Base-by-base conservation (phyloP, 2,113 vertebrate species). In the Lepus europaeus region DNA sequence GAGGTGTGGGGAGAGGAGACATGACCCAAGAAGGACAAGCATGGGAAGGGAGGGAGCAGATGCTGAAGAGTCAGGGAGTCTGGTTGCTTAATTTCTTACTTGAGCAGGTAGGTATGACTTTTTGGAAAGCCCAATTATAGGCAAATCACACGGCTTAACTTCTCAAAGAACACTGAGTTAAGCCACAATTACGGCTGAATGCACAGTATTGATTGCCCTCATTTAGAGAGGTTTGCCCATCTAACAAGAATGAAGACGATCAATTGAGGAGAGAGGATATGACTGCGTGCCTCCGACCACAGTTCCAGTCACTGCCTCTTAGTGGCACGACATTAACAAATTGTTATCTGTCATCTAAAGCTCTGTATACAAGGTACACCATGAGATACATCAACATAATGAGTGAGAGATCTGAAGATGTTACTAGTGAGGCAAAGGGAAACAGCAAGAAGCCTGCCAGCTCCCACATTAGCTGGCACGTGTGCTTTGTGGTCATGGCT, bases 281-380 rank as follows among this genome's bases (percentile, higher is more conserved):
- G 81, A 80, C 82, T 79, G 33, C 13, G 27, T 78, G 82, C 61
- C 93, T 93, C 74, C 31, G 85, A 53, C 74, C 85, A 92, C 64
- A 68, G 92, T 88, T 95, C 51, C 76, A 66, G 66, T 93, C 22
- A 56, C 45, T 95, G 85, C 1, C 0, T 96, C 78, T 96, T 31
- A 31, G 81, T 90, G 91, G 96, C 93, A 96, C 89, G 90, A 88
- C 95, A 90, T 85, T 93, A 96, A 91, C 89, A 90, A 93, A 94
- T 89, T 92, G 77, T 33, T 96, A 73, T 91, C 95, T 91, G 53
- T 95, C 95, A 88, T 94, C 92, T 68, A 79, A 82, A 93, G 84
- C 39, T 12, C 70, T 74, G 14, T 53, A 69, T 81, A 76, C 17
- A 94, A 93, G 89, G 82, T 87, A 74, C 59, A 70, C 45, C 69